Percentiles rank a stretch among this genome's conserved stretches.
Evolutionary conservation across 2,797 vertebrate species (phyloP).

Genomic region (Microctenopoma lineatum): DNA sequence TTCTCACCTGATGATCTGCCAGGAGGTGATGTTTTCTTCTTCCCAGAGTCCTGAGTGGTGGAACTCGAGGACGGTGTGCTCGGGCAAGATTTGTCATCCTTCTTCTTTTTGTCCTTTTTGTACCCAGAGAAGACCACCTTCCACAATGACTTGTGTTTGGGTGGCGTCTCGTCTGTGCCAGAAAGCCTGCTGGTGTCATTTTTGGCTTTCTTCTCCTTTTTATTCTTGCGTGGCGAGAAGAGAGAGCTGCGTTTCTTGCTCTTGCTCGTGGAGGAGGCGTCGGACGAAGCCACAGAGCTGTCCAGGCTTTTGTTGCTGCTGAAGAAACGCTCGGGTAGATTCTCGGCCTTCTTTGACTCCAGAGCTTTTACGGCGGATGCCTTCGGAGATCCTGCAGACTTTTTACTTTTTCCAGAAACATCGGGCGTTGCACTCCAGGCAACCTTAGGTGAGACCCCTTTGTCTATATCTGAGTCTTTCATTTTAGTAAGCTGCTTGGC

Average conservation of each 20-base stretch:
- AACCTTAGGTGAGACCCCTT: slow-evolving; percentile 71
- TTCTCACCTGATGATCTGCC: slow-evolving; percentile 86
- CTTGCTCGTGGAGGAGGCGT: slow-evolving; percentile 89
- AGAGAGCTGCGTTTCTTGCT: slow-evolving; percentile 95
- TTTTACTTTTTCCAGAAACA: slow-evolving; percentile 74
- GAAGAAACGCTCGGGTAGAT: slow-evolving; percentile 84
- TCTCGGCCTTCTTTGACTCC: slow-evolving; percentile 82
- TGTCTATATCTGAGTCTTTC: slow-evolving; percentile 88
- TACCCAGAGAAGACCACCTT: slow-evolving; percentile 97
- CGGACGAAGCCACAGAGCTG: slow-evolving; percentile 91
- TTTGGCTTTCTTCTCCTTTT: slow-evolving; percentile 96
- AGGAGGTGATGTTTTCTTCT: slow-evolving; percentile 81
- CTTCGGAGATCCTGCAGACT: slow-evolving; percentile 75
- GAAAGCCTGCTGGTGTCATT: slow-evolving; percentile 83
- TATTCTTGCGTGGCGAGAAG: slow-evolving; percentile 95
- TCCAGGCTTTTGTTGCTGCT: slow-evolving; percentile 87
- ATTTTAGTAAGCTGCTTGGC: slow-evolving; percentile 92
- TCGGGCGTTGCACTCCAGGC: slow-evolving; percentile 73
- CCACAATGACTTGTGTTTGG: slow-evolving; percentile 95
- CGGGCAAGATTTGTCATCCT: slow-evolving; percentile 90
- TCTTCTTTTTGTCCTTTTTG: slow-evolving; percentile 98
- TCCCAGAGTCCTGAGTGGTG: slow-evolving; percentile 89
- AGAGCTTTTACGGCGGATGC: slow-evolving; percentile 79
- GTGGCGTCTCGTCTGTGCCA: slow-evolving; percentile 85
- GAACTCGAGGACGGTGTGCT: slow-evolving; percentile 94